A percentile compares a stretch with the other conserved stretches of the same genome.
phyloP scores from a whole-genome alignment of 2,888 invertebrate species.

The Tyria jacobaeae region DNA sequence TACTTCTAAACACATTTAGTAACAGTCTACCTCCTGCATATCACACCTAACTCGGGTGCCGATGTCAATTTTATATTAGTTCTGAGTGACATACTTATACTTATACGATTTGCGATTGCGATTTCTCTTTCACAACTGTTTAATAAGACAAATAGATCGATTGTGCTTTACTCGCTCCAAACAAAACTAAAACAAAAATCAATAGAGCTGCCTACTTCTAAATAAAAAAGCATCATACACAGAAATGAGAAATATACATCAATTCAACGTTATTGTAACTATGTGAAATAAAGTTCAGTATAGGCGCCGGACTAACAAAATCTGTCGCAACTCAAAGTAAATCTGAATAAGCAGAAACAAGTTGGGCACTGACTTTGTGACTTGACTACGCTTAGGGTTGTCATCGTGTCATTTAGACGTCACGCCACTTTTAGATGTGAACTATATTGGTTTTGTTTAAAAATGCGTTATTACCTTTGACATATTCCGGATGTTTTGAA shows the following conservation, averaged over 20 bases:
- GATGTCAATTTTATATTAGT: background rate
- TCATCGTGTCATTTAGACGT: background rate
- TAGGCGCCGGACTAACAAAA: slow-evolving; percentile 43
- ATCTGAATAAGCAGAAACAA: slow-evolving; percentile 54
- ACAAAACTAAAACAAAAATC: background rate
- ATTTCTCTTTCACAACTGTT: too few species aligned
- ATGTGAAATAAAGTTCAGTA: slow-evolving; percentile 39
- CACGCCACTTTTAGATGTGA: too few species aligned
- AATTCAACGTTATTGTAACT: slow-evolving; percentile 24
- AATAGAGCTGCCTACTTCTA: background rate
- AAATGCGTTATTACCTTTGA: too few species aligned
- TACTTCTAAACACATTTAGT: too few species aligned
- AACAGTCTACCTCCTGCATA: too few species aligned
- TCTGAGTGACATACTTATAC: too few species aligned
- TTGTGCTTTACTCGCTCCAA: too few species aligned
- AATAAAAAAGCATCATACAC: background rate
- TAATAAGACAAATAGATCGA: background rate
- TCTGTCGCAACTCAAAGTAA: slow-evolving; percentile 46
- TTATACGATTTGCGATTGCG: too few species aligned
- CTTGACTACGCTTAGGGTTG: slow-evolving; percentile 31
- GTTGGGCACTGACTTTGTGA: slow-evolving; percentile 37
- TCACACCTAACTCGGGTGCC: background rate
- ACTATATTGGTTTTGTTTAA: too few species aligned
- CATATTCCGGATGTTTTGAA: too few species aligned
- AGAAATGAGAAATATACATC: slow-evolving; percentile 2